These are phyloP conservation scores for Lingula anatina DNA, from an alignment of 2,888 invertebrate genomes.

Conservation along the genomic window DNA sequence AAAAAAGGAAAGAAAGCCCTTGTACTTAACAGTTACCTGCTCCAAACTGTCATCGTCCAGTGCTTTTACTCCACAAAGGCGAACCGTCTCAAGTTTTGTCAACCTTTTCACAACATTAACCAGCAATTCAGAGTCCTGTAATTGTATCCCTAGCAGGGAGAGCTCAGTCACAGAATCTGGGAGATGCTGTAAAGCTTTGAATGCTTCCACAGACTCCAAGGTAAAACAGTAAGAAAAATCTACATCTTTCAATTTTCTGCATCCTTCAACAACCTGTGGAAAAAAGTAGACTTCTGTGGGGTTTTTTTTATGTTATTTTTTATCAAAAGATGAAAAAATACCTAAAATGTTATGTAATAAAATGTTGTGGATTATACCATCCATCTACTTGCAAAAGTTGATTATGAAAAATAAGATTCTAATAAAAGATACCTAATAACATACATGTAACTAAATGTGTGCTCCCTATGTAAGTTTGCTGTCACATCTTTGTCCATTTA, in stretches of 20 bases:
- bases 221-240: conserved; percentile 41
- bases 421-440: too few relatives aligned
- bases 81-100: conserved; percentile 19
- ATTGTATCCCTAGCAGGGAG: conserved; percentile 34
- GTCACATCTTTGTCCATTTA: too few relatives aligned
- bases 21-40: conserved; percentile 19
- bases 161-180: conserved; percentile 30
- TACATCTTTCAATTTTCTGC: conserved; percentile 25
- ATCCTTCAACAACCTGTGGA: conserved; percentile 33
- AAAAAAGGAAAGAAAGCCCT: not conserved
- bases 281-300: too few relatives aligned
- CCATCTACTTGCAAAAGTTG: too few relatives aligned
- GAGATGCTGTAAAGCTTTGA: conserved; percentile 31
- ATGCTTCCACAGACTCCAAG: conserved; percentile 21
- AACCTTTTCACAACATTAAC: conserved; percentile 33
- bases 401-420: too few relatives aligned
- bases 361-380: too few relatives aligned
- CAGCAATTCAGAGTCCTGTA: conserved; percentile 29
- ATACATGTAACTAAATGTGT: too few relatives aligned
- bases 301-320: too few relatives aligned
- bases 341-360: too few relatives aligned
- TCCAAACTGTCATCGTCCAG: conserved; percentile 34
- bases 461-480: too few relatives aligned
- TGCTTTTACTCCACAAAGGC: conserved; percentile 39
- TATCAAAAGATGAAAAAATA: too few relatives aligned